These are phyloP conservation scores for Notolabrus celidotus DNA, from an alignment of 2,797 vertebrate species.

Conservation along the genomic window DNA sequence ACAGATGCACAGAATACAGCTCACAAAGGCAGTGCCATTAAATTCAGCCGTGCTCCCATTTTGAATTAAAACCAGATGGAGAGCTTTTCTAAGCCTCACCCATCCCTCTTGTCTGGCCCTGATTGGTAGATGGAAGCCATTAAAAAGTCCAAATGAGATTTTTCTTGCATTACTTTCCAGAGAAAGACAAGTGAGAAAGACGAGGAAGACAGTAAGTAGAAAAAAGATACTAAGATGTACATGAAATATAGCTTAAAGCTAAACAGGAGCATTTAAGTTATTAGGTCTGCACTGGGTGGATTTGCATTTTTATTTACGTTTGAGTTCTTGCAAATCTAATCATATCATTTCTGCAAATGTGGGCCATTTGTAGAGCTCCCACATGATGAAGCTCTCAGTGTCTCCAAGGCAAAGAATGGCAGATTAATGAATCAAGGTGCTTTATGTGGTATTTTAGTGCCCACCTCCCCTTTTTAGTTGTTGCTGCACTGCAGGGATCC, in stretches of 20 bases:
- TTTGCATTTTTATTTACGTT: conserved; percentile 71
- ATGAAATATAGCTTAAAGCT: conserved; percentile 50
- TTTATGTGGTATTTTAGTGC: conserved; percentile 20
- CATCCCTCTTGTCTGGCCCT: conserved; percentile 37
- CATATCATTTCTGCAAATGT: conserved; percentile 65
- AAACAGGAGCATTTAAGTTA: conserved; percentile 69
- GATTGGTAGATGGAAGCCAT: conserved; percentile 69
- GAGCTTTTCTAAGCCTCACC: conserved; percentile 27
- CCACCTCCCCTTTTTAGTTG: not conserved
- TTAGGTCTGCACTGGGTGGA: conserved; percentile 51
- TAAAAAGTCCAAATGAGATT: conserved; percentile 66
- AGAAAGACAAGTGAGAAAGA: conserved; percentile 56
- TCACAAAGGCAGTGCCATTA: conserved; percentile 38
- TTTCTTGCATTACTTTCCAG: conserved; percentile 52
- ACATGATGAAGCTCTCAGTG: conserved; percentile 46
- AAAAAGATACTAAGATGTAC: conserved; percentile 44
- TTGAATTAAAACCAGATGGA: conserved; percentile 54
- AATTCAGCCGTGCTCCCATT: conserved; percentile 42
- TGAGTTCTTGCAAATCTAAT: conserved; percentile 60
- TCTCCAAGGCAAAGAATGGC: conserved; percentile 37
- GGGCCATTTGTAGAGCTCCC: conserved; percentile 55
- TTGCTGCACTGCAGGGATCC: conserved; percentile 20
- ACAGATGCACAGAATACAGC: conserved; percentile 34
- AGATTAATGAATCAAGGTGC: conserved; percentile 47
- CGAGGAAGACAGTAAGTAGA: conserved; percentile 56